phyloP scores from a whole-genome alignment of 2,888 invertebrate genomes.

The Drosophila algonquin region DNA sequence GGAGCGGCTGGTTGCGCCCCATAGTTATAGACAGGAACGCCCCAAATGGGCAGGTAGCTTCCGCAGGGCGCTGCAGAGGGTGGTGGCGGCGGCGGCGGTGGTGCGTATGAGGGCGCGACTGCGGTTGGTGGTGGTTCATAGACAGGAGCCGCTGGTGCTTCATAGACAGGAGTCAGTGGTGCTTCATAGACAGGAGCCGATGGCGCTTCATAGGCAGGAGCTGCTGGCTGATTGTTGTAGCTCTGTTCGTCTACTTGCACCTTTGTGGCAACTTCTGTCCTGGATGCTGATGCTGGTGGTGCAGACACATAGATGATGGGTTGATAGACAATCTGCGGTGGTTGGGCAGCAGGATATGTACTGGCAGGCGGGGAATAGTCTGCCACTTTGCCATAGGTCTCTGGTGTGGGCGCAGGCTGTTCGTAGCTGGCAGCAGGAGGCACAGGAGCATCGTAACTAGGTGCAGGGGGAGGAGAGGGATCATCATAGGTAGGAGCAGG shows the following conservation, averaged over 20 bases:
- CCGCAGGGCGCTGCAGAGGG: constrained; percentile 43
- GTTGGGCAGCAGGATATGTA: constrained; percentile 39
- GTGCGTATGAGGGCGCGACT: neutral
- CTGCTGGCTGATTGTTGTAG: constrained; percentile 21
- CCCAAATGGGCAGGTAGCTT: constrained; percentile 49
- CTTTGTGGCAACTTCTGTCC: constrained; percentile 9
- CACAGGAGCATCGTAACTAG: constrained; percentile 32
- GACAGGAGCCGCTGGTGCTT: neutral
- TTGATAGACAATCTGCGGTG: constrained; percentile 75
- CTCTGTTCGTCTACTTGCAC: constrained; percentile 10
- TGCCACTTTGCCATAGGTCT: constrained; percentile 45
- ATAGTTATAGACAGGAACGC: constrained; percentile 51
- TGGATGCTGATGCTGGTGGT: constrained; percentile 27
- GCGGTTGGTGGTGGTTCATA: constrained; percentile 5
- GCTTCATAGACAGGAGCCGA: neutral
- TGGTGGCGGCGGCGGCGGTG: constrained; percentile 24
- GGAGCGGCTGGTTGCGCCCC: constrained; percentile 3
- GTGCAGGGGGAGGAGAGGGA: constrained; percentile 6
- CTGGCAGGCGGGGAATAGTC: constrained; percentile 37
- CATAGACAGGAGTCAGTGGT: constrained; percentile 14
- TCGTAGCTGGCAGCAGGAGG: constrained; percentile 25
- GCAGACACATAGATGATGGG: constrained; percentile 77
- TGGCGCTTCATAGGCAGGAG: constrained; percentile 15
- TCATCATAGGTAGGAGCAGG: constrained; percentile 9
- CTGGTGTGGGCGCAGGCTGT: constrained; percentile 8